Evolutionary conservation across 1,140 invertebrate species (phyloP).

Genomic region (Calephelis nemesis): DNA sequence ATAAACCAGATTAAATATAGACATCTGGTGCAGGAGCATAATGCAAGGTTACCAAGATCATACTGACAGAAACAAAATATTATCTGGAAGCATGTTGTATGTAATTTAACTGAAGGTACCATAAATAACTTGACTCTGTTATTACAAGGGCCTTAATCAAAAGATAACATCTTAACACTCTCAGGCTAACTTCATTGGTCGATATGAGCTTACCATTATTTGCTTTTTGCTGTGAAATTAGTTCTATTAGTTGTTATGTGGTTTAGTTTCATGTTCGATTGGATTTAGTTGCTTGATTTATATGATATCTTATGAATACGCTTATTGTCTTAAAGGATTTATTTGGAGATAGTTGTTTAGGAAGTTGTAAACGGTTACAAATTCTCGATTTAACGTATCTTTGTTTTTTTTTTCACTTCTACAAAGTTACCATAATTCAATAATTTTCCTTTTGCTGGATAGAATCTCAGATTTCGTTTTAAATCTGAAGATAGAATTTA

Average conservation of each 20-base stretch:
- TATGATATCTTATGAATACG: too few species aligned
- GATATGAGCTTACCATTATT: neutral
- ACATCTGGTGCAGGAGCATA: slow-evolving; percentile 23
- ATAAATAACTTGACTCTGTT: slow-evolving; percentile 65
- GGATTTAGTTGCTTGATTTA: too few species aligned
- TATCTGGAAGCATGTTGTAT: slow-evolving; percentile 24
- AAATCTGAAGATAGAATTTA: too few species aligned
- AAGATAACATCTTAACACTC: slow-evolving; percentile 69
- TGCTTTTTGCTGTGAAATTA: slow-evolving; percentile 16
- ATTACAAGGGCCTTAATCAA: slow-evolving; percentile 71
- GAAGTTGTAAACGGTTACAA: too few species aligned
- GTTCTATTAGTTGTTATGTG: slow-evolving; percentile 10
- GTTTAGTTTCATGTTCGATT: neutral
- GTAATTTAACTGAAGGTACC: slow-evolving; percentile 50
- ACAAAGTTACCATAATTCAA: too few species aligned
- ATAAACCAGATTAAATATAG: slow-evolving; percentile 6
- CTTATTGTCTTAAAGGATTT: too few species aligned
- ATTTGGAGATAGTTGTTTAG: too few species aligned
- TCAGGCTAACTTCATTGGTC: slow-evolving; percentile 12
- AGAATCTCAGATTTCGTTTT: too few species aligned
- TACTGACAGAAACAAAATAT: slow-evolving; percentile 42
- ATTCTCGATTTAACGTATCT: too few species aligned
- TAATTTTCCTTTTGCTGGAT: too few species aligned
- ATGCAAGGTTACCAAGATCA: slow-evolving; percentile 38
- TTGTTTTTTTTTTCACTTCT: too few species aligned